Evolutionary conservation across 2,797 vertebrate species (phyloP).

Genomic region (Bovichtus diacanthus): DNA sequence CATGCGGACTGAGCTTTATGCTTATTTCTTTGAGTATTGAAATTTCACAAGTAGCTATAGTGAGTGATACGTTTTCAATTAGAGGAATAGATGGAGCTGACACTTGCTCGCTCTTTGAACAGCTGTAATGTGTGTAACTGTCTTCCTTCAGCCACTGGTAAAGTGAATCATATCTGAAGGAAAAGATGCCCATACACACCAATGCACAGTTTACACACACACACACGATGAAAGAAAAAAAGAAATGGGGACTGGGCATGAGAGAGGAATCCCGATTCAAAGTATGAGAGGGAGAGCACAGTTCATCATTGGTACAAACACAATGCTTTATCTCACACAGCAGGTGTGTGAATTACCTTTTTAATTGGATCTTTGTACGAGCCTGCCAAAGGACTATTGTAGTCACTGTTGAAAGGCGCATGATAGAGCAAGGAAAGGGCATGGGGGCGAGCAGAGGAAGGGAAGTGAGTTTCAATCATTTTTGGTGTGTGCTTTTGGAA

Average conservation of each 20-base stretch:
- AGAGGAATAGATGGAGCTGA: not conserved
- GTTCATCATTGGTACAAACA: slow-evolving; percentile 54
- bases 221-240: not conserved
- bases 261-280: slow-evolving; percentile 28
- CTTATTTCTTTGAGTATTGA: not conserved
- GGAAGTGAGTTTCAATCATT: slow-evolving; percentile 35
- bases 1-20: not conserved
- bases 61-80: slow-evolving; percentile 38
- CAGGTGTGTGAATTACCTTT: slow-evolving; percentile 67
- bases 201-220: not conserved
- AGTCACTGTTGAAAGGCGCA: slow-evolving; percentile 35
- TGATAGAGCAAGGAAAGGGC: slow-evolving; percentile 31
- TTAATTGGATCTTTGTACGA: slow-evolving; percentile 67
- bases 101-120: not conserved
- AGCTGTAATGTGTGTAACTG: slow-evolving; percentile 6
- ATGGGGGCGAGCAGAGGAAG: slow-evolving; percentile 17
- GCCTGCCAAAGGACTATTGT: slow-evolving; percentile 41
- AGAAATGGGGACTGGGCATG: not conserved
- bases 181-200: not conserved
- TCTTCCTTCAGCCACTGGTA: not conserved
- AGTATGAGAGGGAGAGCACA: slow-evolving; percentile 23
- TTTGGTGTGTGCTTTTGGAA: slow-evolving; percentile 31
- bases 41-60: not conserved
- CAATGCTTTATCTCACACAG: slow-evolving; percentile 56
- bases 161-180: not conserved